phyloP scores from a whole-genome alignment of 2,113 vertebrate genomes.

The Capreolus pygargus region DNA sequence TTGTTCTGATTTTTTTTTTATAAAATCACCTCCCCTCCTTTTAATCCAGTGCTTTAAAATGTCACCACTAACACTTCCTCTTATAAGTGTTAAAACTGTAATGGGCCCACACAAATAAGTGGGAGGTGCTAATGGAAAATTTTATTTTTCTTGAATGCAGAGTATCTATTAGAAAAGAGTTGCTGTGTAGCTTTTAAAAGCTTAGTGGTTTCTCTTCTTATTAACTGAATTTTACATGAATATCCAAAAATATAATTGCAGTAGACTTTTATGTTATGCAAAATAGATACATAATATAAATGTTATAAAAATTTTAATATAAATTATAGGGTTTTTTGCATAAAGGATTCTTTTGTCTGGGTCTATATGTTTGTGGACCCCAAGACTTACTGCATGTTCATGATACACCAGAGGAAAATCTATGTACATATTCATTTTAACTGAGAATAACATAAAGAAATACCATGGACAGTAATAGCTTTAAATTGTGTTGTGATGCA shows the following conservation, averaged over 20 bases:
- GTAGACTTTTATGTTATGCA: neutral
- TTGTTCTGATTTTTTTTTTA: neutral
- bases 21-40: neutral
- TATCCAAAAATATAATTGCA: neutral
- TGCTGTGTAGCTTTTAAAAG: neutral
- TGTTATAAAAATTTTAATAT: neutral
- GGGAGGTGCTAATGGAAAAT: slow-evolving; percentile 51
- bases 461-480: slow-evolving; percentile 22
- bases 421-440: slow-evolving; percentile 36
- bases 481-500: slow-evolving; percentile 30
- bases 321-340: neutral
- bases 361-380: neutral
- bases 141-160: neutral
- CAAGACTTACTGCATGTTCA: neutral
- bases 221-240: neutral
- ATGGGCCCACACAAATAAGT: slow-evolving; percentile 25
- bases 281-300: neutral
- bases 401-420: neutral
- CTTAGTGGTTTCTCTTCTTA: neutral
- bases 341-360: neutral
- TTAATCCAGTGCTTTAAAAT: slow-evolving; percentile 35
- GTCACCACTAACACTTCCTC: slow-evolving; percentile 27
- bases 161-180: neutral
- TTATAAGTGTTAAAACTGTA: slow-evolving; percentile 47
- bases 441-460: slow-evolving; percentile 26